Conservation (phyloP, 1,140 invertebrate genomes). For the Brachionus plicatilis region DNA sequence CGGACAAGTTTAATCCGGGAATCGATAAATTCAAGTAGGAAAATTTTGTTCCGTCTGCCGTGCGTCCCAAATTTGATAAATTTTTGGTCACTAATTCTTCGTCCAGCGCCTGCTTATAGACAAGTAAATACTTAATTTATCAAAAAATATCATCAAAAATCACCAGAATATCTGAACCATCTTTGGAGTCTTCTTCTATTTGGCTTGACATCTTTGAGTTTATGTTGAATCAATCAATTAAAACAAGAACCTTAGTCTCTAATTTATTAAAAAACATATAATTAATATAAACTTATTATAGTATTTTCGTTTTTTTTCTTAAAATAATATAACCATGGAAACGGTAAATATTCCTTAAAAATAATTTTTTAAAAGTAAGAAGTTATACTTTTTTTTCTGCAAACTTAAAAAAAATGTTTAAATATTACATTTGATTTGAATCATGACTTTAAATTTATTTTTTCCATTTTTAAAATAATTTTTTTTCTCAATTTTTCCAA, state of each 20-base stretch:
- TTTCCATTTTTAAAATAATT: no score
- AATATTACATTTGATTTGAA: no score
- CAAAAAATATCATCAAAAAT: neutral
- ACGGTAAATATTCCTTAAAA: neutral
- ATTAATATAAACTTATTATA: neutral
- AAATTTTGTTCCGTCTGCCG: slow-evolving; percentile 51
- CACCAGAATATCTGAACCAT: slow-evolving; percentile 41
- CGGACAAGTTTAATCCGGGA: slow-evolving; percentile 41
- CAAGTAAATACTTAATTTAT: neutral
- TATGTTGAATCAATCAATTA: neutral
- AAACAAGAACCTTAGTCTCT: neutral
- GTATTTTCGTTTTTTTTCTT: neutral
- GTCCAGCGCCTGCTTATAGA: neutral
- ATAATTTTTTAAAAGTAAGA: no score
- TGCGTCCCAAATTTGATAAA: slow-evolving; percentile 51
- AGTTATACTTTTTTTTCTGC: no score
- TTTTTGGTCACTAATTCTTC: slow-evolving; percentile 51
- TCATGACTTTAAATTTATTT: no score
- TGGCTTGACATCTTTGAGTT: neutral
- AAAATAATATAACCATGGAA: neutral
- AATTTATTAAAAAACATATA: neutral
- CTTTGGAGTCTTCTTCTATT: slow-evolving; percentile 24
- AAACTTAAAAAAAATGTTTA: no score
- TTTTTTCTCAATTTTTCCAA: no score
- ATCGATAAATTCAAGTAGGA: slow-evolving; percentile 51